These are phyloP conservation scores for Siniperca chuatsi DNA, from an alignment of 2,113 vertebrate species.

Conservation along the genomic window DNA sequence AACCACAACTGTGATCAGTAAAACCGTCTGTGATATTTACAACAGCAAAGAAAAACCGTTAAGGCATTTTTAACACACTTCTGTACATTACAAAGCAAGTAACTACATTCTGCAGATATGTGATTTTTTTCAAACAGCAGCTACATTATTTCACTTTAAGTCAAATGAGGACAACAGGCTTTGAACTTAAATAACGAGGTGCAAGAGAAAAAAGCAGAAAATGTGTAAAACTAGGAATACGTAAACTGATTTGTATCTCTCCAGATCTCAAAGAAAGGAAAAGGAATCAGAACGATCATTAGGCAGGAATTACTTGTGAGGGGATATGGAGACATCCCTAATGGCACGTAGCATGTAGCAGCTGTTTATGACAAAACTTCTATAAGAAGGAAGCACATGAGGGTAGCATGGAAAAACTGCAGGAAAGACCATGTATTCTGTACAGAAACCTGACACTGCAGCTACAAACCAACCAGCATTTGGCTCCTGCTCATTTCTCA, in stretches of 20 bases:
- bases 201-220: background rate
- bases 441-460: constrained; percentile 11
- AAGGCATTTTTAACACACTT: constrained; percentile 52
- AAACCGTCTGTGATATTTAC: constrained; percentile 26
- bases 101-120: constrained; percentile 11
- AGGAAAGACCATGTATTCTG: background rate
- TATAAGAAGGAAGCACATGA: constrained; percentile 26
- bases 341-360: constrained; percentile 69
- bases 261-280: background rate
- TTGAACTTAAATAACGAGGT: constrained; percentile 15
- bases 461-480: constrained; percentile 1
- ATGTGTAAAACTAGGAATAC: constrained; percentile 8
- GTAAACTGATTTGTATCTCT: background rate
- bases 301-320: background rate
- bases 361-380: constrained; percentile 34
- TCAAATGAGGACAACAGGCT: background rate
- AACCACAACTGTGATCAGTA: constrained; percentile 11
- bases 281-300: background rate
- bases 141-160: constrained; percentile 12
- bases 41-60: constrained; percentile 35
- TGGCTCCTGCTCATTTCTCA: background rate
- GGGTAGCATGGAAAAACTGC: constrained; percentile 29
- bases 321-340: constrained; percentile 34
- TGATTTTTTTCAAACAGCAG: background rate
- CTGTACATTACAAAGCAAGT: constrained; percentile 27